Base-by-base conservation (phyloP, 2,888 invertebrate genomes). In the Gnatocerus cornutus region DNA sequence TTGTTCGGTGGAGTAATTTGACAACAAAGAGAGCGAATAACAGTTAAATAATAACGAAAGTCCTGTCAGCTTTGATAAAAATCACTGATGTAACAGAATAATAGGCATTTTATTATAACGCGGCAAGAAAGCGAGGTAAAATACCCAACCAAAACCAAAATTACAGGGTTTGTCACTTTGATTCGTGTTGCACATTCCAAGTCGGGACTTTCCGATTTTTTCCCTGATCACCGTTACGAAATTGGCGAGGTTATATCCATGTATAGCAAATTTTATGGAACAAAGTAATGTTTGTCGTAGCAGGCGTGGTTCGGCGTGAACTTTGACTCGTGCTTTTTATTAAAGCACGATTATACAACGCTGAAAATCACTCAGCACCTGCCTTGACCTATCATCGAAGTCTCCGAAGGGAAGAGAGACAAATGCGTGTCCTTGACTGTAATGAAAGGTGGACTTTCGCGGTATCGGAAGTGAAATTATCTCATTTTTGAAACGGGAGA, bases 321-420 rank as follows among this genome's bases (percentile, higher is more conserved):
- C 62, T 62, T 50, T 62, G 62, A 62, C 62, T 62, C 13, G 12
- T 13, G 33, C 50, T 53, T 53, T 53, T 53, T 53, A 53, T 53
- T 53, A 53, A 53, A 53, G 45, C 58, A 43, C 58, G 43, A 29
- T 45, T 43, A 29, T 33, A 50, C 50, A 21, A 41, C 16, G 39
- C 46, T 14, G 30, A 62, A 56, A 62, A 62, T 62, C 62, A 52
- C 14, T 41, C 62, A 52, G 52, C 43, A 48, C 30, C 50, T 52
- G 62, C 62, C 62, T 62, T 62, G 62, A 62, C 62, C 62, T 62
- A 62, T 62, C 50, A 33, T 62, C 27, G 52, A 9, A 39, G 27
- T 62, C 41, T 52, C 48, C 50, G 9, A 16, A 50, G 21, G 29
- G 37, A 55, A 37, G 13, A 9, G 37, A 14, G 14, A 13, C 3